Evolutionary conservation across 92 coral and sea anemone species (phyloP).

Genomic region (Muricea muricata): DNA sequence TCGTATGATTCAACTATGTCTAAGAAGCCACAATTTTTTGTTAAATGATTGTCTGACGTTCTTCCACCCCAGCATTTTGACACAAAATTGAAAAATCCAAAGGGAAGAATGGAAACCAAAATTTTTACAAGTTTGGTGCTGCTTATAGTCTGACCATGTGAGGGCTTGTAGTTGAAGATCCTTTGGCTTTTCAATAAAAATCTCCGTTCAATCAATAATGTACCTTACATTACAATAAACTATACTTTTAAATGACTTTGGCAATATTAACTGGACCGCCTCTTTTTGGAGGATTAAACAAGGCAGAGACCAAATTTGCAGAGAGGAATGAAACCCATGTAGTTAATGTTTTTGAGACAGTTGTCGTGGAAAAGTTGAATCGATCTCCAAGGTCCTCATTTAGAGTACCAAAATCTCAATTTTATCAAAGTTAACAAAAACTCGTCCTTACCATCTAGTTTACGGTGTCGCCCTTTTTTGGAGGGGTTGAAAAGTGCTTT

Average conservation of each 20-base stretch:
- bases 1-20: neutral
- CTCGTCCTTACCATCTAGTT: conserved; percentile 46
- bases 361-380: neutral
- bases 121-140: conserved; percentile 56
- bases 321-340: neutral
- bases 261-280: conserved; percentile 46
- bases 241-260: conserved; percentile 42
- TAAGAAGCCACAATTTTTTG: neutral
- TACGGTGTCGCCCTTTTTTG: conserved; percentile 53
- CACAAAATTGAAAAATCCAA: neutral
- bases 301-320: neutral
- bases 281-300: neutral
- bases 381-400: neutral
- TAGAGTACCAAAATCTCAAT: conserved; percentile 32
- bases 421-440: conserved; percentile 50
- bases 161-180: conserved; percentile 48
- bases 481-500: conserved; percentile 39
- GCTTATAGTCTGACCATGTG: conserved; percentile 71
- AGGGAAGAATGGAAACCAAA: neutral
- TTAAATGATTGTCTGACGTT: neutral
- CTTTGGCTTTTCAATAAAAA: conserved; percentile 66
- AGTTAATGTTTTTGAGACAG: neutral
- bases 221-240: conserved; percentile 49
- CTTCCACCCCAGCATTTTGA: conserved; percentile 8
- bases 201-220: conserved; percentile 65